Evolutionary conservation across 2,113 vertebrate genomes (phyloP).

Genomic region (Pholis gunnellus): DNA sequence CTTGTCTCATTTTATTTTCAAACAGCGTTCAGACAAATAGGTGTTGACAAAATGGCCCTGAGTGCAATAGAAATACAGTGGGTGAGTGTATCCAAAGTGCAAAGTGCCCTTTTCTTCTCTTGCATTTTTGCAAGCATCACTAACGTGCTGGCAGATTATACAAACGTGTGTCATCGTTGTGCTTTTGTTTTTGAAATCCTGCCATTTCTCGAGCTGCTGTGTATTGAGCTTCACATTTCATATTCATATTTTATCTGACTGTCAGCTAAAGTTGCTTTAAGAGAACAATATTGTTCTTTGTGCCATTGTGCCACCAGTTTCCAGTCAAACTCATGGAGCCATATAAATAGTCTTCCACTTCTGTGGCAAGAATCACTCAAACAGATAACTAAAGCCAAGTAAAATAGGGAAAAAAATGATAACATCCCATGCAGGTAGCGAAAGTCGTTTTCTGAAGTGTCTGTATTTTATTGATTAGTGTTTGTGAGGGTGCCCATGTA

Average conservation of each 20-base stretch:
- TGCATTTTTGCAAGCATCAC: constrained; percentile 37
- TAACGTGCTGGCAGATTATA: constrained; percentile 45
- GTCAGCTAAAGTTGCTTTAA: constrained; percentile 30
- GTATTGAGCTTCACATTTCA: constrained; percentile 1
- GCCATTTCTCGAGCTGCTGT: constrained; percentile 11
- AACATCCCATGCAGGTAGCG: constrained; percentile 5
- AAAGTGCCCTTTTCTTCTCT: constrained; percentile 28
- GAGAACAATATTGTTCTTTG: neutral
- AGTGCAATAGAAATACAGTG: constrained; percentile 38
- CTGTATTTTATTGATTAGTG: constrained; percentile 67
- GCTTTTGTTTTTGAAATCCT: constrained; percentile 25
- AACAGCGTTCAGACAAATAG: constrained; percentile 21
- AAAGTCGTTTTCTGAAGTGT: constrained; percentile 55
- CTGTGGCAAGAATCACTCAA: constrained; percentile 6
- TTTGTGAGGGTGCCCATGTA: constrained; percentile 32
- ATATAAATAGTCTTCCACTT: neutral
- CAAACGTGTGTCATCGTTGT: constrained; percentile 27
- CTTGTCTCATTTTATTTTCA: constrained; percentile 30
- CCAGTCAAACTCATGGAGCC: constrained; percentile 9
- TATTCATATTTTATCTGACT: constrained; percentile 14
- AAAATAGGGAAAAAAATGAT: constrained; percentile 16
- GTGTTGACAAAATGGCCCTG: constrained; percentile 11
- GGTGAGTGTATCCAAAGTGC: constrained; percentile 23
- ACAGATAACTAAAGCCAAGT: constrained; percentile 12
- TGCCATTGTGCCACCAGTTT: neutral